Evolutionary conservation across 2,113 vertebrate species (phyloP).

Genomic region (Melanerpes aurifrons): DNA sequence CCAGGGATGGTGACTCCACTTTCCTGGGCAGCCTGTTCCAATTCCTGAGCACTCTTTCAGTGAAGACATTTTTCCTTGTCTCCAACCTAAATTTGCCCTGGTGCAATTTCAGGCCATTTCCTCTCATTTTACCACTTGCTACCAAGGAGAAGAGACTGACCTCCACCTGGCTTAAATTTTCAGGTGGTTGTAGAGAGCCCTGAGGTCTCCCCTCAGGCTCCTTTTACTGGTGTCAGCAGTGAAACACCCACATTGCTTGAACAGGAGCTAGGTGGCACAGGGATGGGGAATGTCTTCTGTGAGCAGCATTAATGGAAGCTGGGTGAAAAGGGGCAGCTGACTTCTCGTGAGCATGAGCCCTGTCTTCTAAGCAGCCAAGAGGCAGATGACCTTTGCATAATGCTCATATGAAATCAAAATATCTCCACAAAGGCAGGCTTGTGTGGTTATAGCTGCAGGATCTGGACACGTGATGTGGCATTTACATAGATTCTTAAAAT

Average conservation of each 20-base stretch:
- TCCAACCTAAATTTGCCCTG: too few species aligned
- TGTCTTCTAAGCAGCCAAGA: not conserved
- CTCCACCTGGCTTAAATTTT: too few species aligned
- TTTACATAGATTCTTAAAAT: not conserved
- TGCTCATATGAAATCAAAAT: not conserved
- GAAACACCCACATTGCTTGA: not conserved
- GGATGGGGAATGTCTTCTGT: rapidly evolving
- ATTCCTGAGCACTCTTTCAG: too few species aligned
- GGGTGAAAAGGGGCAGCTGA: not conserved
- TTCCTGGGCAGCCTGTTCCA: too few species aligned
- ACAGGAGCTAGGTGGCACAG: not conserved
- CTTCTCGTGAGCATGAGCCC: not conserved
- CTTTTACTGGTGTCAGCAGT: rapidly evolving
- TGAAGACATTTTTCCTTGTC: too few species aligned
- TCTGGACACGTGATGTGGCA: not conserved
- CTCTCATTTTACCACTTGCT: too few species aligned
- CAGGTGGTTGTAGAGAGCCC: too few species aligned
- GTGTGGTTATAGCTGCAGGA: not conserved
- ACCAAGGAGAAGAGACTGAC: too few species aligned
- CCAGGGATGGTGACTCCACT: too few species aligned
- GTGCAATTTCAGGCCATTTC: too few species aligned
- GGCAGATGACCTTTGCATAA: not conserved
- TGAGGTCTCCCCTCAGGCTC: not conserved
- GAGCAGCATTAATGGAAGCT: rapidly evolving
- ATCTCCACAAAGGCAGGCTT: not conserved